A percentile compares a stretch with the other conserved stretches of the same genome.
Evolutionary conservation across 1,140 invertebrate genomes (phyloP).

Genomic region (Eufriesea mexicana): DNA sequence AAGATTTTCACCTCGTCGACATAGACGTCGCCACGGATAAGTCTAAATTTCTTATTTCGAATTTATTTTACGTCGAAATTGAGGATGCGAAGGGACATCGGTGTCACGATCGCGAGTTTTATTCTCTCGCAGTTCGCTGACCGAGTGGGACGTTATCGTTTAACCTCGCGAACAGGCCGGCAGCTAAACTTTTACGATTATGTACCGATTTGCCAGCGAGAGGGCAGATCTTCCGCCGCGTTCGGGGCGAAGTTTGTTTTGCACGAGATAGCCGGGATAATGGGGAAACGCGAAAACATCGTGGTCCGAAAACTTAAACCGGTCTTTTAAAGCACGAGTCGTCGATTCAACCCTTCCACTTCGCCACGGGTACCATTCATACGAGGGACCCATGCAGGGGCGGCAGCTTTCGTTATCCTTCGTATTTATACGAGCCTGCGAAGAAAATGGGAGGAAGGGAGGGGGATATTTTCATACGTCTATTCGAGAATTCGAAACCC

Average conservation of each 20-base stretch:
- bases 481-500: background rate
- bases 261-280: background rate
- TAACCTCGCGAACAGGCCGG: too few relatives aligned
- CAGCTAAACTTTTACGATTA: too few relatives aligned
- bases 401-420: slow-evolving; percentile 7
- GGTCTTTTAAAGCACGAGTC: background rate
- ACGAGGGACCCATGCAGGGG: background rate
- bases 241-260: background rate
- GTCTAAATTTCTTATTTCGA: too few relatives aligned
- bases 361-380: slow-evolving; percentile 1
- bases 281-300: background rate
- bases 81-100: too few relatives aligned
- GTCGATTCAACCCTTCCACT: slow-evolving; percentile 13
- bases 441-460: background rate
- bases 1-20: too few relatives aligned
- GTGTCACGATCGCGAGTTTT: too few relatives aligned
- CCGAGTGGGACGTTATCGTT: too few relatives aligned
- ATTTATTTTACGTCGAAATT: too few relatives aligned
- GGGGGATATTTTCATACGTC: background rate
- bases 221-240: too few relatives aligned
- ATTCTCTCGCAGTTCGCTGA: too few relatives aligned
- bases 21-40: too few relatives aligned
- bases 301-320: background rate
- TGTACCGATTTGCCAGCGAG: too few relatives aligned
- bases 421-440: slow-evolving; percentile 9